Base-by-base conservation (phyloP, 2,888 invertebrate genomes). In the Tenthredo distinguenda region DNA sequence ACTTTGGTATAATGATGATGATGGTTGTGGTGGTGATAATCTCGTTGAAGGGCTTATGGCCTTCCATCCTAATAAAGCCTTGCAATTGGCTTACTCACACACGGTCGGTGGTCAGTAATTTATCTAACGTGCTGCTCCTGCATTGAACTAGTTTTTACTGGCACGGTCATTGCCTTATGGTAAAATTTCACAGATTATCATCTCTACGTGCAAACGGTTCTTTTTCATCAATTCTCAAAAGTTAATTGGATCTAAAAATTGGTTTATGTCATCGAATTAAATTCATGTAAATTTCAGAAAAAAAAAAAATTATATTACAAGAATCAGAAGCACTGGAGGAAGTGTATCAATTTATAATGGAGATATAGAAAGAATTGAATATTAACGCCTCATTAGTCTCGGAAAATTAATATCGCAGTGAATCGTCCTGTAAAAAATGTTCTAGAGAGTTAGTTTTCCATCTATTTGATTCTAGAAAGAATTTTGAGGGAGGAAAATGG, bases 11-110 rank as follows among this genome's bases (percentile, higher is more conserved):
- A 31, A 21, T 77, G 31, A 43, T 10, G 43, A 43, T 43, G 37
- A 72, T 40, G 26, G n/a, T 47, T 34, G 15, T 37, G 37, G 40
- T 62, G 68, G 74, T 79, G 50, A 40, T 81, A 85, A 85, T 72
- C 81, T 81, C 26, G 72, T 85, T 82, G 21, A 85, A 55, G 71
- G 85, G 71, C 31, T 26, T 82, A 50, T 15, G 82, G 68, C 85
- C 85, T 79, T 85, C 82, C 15, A 40, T 82, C 72, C 40, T 50
- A 85, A 85, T 85, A 72, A 85, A 79, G 37, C 40, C 37, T 43
- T 72, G 40, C 55, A 85, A 81, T 85, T 85, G 85, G 85, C 82
- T 85, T 82, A 83, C 62, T 40, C 81, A n/a, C 37, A n/a, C 76
- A 55, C 21, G 21, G 62, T 40, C 37, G 12, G 21, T 37, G 9